Conservation (phyloP, 2,113 vertebrate genomes). For the Cynopterus brachyotis region DNA sequence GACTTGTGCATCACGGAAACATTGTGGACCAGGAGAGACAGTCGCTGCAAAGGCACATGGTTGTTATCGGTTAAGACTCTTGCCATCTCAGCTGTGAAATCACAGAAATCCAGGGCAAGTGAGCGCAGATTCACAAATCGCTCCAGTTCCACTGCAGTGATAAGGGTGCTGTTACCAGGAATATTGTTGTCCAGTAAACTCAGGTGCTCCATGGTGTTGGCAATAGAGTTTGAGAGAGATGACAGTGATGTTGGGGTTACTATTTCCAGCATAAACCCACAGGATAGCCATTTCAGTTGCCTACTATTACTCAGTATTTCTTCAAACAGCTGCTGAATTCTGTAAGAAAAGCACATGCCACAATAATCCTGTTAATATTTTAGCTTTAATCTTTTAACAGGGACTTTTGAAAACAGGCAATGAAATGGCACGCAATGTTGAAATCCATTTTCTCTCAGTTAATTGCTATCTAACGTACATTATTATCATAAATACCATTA, state of each 20-base stretch:
- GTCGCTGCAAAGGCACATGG: constrained; percentile 94
- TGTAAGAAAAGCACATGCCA: constrained; percentile 84
- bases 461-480: constrained; percentile 6
- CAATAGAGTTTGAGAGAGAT: constrained; percentile 93
- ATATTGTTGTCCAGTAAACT: constrained; percentile 96
- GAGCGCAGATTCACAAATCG: constrained; percentile 93
- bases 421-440: constrained; percentile 22
- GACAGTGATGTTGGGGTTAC: constrained; percentile 94
- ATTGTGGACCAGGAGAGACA: constrained; percentile 95
- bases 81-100: constrained; percentile 96
- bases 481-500: constrained; percentile 13
- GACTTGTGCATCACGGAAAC: constrained; percentile 93
- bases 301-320: constrained; percentile 96
- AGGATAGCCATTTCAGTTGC: constrained; percentile 96
- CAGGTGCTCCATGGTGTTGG: constrained; percentile 95
- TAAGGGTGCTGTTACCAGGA: constrained; percentile 88
- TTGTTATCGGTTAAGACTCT: constrained; percentile 91
- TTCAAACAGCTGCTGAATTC: constrained; percentile 96
- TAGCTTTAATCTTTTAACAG: constrained; percentile 1
- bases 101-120: constrained; percentile 96
- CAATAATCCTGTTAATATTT: constrained; percentile 69
- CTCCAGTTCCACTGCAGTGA: constrained; percentile 92
- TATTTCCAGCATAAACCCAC: constrained; percentile 96
- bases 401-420: constrained; percentile 25
- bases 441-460: constrained; percentile 14